A percentile compares a stretch with the other conserved stretches of the same genome.
phyloP scores from a whole-genome alignment of 2,888 invertebrate species.

The Pimpla rufipes region DNA sequence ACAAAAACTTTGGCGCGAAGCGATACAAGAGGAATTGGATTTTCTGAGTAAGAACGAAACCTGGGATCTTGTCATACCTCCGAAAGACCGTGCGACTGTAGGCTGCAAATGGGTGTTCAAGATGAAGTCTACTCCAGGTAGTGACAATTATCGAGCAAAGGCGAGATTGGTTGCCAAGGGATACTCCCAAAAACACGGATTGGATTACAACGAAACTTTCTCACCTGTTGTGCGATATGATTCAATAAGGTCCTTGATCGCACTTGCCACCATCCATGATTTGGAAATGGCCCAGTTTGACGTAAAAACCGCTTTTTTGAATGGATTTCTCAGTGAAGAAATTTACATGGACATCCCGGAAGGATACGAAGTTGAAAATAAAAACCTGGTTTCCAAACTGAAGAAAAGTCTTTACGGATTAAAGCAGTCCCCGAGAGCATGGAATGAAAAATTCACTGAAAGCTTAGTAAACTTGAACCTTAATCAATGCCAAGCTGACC shows the following conservation, averaged over 20 bases:
- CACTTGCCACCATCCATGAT: conserved; percentile 55
- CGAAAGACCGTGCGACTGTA: not conserved
- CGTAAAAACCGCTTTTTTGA: conserved; percentile 63
- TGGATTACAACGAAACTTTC: not conserved
- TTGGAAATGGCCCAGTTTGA: conserved; percentile 67
- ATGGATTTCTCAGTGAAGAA: conserved; percentile 64
- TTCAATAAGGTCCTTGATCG: conserved; percentile 17
- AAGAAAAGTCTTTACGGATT: conserved; percentile 57
- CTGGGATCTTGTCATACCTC: not conserved
- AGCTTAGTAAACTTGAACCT: not conserved
- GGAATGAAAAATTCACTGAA: conserved; percentile 11
- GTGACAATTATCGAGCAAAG: not conserved
- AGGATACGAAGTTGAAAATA: conserved; percentile 8
- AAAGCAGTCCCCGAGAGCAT: conserved; percentile 29
- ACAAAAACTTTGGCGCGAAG: not conserved
- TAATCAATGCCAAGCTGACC: not conserved
- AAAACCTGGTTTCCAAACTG: conserved; percentile 39
- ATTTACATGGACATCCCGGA: conserved; percentile 63
- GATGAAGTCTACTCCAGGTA: not conserved
- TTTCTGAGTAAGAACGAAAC: not conserved
- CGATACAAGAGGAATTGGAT: not conserved
- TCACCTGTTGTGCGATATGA: conserved; percentile 7
- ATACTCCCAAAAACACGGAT: not conserved
- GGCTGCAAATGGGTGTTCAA: not conserved
- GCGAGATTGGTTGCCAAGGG: not conserved